Conservation (phyloP, 1,140 invertebrate species). For the Heliconius nattereri region DNA sequence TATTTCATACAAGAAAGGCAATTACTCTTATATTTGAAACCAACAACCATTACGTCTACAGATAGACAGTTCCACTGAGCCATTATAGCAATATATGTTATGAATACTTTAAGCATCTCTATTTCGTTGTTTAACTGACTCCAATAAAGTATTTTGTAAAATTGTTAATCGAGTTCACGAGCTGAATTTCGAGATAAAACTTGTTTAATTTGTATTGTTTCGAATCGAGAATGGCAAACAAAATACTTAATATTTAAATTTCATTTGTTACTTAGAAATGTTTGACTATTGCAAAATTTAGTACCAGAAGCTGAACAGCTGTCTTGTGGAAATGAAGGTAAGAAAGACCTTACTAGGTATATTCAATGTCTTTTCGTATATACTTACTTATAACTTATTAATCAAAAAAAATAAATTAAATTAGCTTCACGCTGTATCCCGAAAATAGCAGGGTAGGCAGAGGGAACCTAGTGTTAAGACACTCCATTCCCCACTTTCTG, state of each 20-base stretch:
- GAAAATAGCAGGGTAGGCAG: no score
- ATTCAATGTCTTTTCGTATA: no score
- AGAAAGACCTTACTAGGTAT: no score
- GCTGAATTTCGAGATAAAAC: conserved; percentile 16
- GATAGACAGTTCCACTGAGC: background rate
- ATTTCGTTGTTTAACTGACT: background rate
- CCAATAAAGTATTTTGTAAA: conserved; percentile 6
- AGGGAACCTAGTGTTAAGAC: no score
- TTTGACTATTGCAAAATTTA: background rate
- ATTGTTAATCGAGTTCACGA: conserved; percentile 21
- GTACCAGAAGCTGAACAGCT: background rate
- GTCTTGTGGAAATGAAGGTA: background rate
- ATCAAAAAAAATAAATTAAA: no score
- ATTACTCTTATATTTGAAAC: background rate
- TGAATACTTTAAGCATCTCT: background rate
- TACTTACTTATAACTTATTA: no score
- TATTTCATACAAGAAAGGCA: no score
- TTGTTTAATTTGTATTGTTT: conserved; percentile 29
- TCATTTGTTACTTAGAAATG: background rate
- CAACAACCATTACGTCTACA: background rate
- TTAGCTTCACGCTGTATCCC: no score
- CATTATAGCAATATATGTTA: background rate
- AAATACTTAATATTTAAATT: conserved; percentile 3
- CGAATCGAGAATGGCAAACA: conserved; percentile 17
- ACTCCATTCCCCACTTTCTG: no score